Percentiles rank a stretch among this genome's conserved stretches.
These are phyloP conservation scores for Pangasianodon gigas DNA, from an alignment of 2,113 vertebrate genomes.

Conservation along the genomic window DNA sequence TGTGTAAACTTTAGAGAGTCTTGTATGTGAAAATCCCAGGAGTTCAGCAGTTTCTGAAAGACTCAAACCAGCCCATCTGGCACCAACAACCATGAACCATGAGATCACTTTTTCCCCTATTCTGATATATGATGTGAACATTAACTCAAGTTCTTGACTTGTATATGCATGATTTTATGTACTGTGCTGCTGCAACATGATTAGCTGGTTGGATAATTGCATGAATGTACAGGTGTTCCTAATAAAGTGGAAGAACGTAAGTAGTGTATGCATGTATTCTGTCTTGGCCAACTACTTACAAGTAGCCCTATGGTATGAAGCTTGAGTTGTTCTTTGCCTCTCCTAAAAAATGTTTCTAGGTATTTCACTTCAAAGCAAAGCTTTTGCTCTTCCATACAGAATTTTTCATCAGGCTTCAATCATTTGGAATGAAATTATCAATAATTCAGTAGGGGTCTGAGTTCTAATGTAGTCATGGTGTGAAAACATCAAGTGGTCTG, in stretches of 20 bases:
- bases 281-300: not conserved
- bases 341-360: not conserved
- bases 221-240: not conserved
- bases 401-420: not conserved
- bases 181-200: not conserved
- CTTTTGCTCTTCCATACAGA: not conserved
- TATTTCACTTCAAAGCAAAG: not conserved
- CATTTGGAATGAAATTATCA: not conserved
- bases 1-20: not conserved
- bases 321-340: not conserved
- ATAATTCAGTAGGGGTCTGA: not conserved
- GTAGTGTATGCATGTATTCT: not conserved
- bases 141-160: not conserved
- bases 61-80: not conserved
- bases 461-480: not conserved
- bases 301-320: not conserved
- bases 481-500: not conserved
- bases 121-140: not conserved
- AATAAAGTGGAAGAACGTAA: not conserved
- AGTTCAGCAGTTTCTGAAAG: not conserved
- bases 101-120: too few relatives aligned
- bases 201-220: not conserved
- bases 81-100: not conserved
- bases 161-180: not conserved
- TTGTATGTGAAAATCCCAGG: not conserved